Evolutionary conservation across 2,797 vertebrate genomes (phyloP), one percentile per base, ranked within the genome.

Genomic region (Clangula hyemalis): DNA sequence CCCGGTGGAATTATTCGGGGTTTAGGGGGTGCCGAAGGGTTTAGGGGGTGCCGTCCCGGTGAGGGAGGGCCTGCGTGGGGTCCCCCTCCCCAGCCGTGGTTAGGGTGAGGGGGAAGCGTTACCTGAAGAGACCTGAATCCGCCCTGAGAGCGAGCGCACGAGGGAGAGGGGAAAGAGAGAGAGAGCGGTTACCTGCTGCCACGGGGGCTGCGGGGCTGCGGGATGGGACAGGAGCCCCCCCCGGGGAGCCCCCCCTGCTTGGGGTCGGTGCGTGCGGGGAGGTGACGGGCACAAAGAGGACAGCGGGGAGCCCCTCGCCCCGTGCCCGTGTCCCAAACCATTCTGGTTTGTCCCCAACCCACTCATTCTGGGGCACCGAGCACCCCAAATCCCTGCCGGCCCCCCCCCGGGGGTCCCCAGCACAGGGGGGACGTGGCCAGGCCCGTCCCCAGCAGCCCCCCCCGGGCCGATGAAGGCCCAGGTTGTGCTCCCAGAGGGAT

Each of bases 51-150:
- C 39, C 3, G 22, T 25, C 36, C 28, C 6, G 58, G 58, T 30
- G 74, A 41, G 51, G 39, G 81, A 69, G 41, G 22, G 49, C 39
- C 54, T 22, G 24, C 28, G 1, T 30, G 6, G 39, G 78, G 3
- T 15, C 11, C 92, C 6, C 74, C 27, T 82, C 81, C 34, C 69
- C 73, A 38, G 20, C 93, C 62, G 71, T 28, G 69, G 28, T 85
- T 20, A 1, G 78, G 94, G 94, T 89, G 97, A 95, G 94, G 95
- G 97, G 96, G 94, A 95, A 94, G 83, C 3, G 68, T 99, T 99
- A 99, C 99, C 99, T 99, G 99, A 97, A 99, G 98, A 96, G 99
- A 99, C 98, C 99, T 99, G 99, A 99, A 99, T 99, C 98, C 98
- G 99, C 99, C 99, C 99, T 99, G 98, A 99, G 98, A 99, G 98